Conservation (phyloP, 2,888 invertebrate species). For the Globia sparganii region DNA sequence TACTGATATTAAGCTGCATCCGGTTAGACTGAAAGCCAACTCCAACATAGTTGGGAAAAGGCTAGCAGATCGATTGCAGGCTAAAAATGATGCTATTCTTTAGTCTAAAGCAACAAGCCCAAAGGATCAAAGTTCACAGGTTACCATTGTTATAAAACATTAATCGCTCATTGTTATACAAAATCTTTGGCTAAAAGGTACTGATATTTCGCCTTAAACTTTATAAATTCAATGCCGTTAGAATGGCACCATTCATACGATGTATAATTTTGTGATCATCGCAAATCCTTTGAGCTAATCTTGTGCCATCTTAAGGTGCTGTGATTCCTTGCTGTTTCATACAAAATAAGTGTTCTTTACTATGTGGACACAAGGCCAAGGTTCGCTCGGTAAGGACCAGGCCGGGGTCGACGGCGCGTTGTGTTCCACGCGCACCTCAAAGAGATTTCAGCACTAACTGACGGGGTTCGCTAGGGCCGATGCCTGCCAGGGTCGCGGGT, state of each 20-base stretch:
- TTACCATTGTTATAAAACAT: conserved; percentile 41
- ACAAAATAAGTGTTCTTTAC: not conserved
- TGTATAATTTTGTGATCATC: conserved; percentile 68
- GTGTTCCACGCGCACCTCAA: no score
- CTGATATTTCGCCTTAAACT: conserved; percentile 70
- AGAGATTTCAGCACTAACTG: no score
- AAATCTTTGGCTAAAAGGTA: conserved; percentile 41
- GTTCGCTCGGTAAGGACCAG: no score
- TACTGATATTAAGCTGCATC: not conserved
- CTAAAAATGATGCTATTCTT: not conserved
- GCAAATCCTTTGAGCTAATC: conserved; percentile 61
- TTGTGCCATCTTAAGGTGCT: conserved; percentile 11
- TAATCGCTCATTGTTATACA: conserved; percentile 60
- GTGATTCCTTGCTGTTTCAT: not conserved
- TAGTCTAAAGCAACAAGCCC: not conserved
- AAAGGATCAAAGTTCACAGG: conserved; percentile 31
- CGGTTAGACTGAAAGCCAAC: not conserved
- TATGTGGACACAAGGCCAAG: no score
- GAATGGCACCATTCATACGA: conserved; percentile 69
- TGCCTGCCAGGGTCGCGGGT: no score
- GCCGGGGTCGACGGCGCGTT: no score
- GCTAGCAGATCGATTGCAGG: not conserved
- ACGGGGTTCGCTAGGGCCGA: no score
- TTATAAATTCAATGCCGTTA: conserved; percentile 75
- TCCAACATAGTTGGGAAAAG: not conserved